Evolutionary conservation across 2,888 invertebrate species (phyloP).

Genomic region (Lycia hirtaria): DNA sequence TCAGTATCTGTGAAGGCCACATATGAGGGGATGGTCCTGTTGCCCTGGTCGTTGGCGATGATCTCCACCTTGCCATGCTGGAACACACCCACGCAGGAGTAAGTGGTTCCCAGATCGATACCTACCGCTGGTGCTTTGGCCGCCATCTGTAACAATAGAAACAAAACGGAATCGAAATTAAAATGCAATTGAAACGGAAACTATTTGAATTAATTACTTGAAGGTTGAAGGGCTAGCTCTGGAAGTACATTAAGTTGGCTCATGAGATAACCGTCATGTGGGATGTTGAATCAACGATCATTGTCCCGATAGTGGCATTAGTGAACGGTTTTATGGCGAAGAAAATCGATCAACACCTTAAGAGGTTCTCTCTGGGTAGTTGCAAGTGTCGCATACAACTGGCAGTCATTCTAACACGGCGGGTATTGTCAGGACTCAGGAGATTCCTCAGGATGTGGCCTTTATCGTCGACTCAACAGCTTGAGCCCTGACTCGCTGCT

Average conservation of each 20-base stretch:
- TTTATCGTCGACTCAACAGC: too few relatives aligned
- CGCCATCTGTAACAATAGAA: conserved; percentile 80
- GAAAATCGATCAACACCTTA: too few relatives aligned
- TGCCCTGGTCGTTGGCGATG: conserved; percentile 96
- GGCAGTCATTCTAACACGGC: too few relatives aligned
- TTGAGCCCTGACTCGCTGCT: too few relatives aligned
- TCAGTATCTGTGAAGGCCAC: conserved; percentile 95
- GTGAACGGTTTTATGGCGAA: too few relatives aligned
- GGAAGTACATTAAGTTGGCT: neutral
- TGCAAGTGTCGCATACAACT: too few relatives aligned
- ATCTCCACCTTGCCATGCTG: conserved; percentile 96
- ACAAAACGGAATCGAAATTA: conserved; percentile 14
- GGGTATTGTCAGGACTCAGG: too few relatives aligned
- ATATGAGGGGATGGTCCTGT: conserved; percentile 94
- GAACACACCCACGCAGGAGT: conserved; percentile 97
- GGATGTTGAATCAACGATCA: neutral
- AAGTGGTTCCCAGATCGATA: conserved; percentile 98
- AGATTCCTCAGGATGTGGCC: too few relatives aligned
- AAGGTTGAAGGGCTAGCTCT: conserved; percentile 27
- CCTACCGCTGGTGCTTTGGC: conserved; percentile 95
- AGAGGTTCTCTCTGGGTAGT: too few relatives aligned
- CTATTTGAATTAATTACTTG: conserved; percentile 15
- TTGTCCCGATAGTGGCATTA: neutral
- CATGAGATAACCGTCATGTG: too few relatives aligned
- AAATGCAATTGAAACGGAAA: too few relatives aligned